A percentile compares a stretch with the other conserved stretches of the same genome.
These are phyloP conservation scores for Sipunculus nudus DNA, from an alignment of 2,888 invertebrate species.

Conservation along the genomic window DNA sequence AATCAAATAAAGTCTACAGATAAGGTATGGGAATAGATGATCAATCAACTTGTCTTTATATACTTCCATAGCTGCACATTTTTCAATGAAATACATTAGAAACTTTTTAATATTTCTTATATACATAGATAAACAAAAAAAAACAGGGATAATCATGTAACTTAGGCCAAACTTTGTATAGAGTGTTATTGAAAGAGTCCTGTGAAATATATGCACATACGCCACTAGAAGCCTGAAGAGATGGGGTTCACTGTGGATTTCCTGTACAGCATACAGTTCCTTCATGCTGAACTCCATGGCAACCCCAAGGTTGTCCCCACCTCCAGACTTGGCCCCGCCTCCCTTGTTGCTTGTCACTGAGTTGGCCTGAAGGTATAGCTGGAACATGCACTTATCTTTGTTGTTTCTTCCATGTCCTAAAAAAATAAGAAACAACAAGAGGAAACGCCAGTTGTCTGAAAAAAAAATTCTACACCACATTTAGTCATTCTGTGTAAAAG, in stretches of 20 bases:
- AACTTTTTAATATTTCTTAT: no score
- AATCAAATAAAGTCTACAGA: no score
- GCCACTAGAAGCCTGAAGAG: slow-evolving; percentile 83
- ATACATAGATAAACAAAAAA: no score
- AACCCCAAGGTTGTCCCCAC: slow-evolving; percentile 56
- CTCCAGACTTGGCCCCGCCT: slow-evolving; percentile 11
- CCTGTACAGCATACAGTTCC: slow-evolving; percentile 78
- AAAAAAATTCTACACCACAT: not conserved
- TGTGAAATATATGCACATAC: slow-evolving; percentile 40
- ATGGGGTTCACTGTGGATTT: slow-evolving; percentile 78
- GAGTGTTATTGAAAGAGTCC: no score
- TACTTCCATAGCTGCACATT: no score
- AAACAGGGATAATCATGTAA: no score
- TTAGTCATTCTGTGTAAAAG: no score
- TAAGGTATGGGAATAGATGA: no score
- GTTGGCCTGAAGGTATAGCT: slow-evolving; percentile 82
- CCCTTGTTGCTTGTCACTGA: slow-evolving; percentile 77
- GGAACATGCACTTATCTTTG: slow-evolving; percentile 68
- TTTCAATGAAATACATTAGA: no score
- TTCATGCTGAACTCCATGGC: slow-evolving; percentile 73
- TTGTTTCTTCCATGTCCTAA: slow-evolving; percentile 15
- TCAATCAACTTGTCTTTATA: no score
- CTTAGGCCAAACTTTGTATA: no score
- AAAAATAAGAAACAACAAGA: not conserved
- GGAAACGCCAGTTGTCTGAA: not conserved